phyloP scores from a whole-genome alignment of 2,888 invertebrate species.

The Ochlodes sylvanus region DNA sequence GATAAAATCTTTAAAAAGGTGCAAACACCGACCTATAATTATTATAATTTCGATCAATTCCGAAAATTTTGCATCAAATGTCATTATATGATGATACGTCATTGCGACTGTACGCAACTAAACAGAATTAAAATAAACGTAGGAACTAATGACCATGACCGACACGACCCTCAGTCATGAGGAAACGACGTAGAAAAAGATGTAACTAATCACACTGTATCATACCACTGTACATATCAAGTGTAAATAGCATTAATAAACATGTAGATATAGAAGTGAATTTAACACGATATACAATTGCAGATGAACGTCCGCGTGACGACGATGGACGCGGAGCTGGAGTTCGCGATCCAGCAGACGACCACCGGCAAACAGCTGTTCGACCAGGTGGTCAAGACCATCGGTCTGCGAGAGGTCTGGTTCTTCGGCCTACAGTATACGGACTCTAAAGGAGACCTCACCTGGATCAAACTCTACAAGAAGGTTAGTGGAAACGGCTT shows the following conservation, averaged over 20 bases:
- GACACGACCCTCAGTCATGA: no score
- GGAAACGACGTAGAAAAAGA: no score
- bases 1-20: no score
- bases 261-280: neutral
- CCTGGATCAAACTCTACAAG: conserved; percentile 99
- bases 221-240: neutral
- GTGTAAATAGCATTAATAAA: conserved; percentile 10
- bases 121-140: no score
- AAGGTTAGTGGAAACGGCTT: conserved; percentile 89
- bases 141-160: no score
- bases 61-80: no score
- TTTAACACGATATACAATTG: neutral
- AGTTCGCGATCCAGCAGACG: conserved; percentile 99
- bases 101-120: no score
- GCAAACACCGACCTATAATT: no score
- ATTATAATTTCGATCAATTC: no score
- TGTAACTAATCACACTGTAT: no score
- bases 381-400: conserved; percentile 99
- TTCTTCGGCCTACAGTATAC: conserved; percentile 99
- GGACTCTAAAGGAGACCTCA: conserved; percentile 98
- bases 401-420: conserved; percentile 99
- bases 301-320: conserved; percentile 99
- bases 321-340: conserved; percentile 99
- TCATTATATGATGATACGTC: no score
- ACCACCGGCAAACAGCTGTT: conserved; percentile 99